phyloP scores from a whole-genome alignment of 1,140 invertebrate genomes.

The Vanessa atalanta region DNA sequence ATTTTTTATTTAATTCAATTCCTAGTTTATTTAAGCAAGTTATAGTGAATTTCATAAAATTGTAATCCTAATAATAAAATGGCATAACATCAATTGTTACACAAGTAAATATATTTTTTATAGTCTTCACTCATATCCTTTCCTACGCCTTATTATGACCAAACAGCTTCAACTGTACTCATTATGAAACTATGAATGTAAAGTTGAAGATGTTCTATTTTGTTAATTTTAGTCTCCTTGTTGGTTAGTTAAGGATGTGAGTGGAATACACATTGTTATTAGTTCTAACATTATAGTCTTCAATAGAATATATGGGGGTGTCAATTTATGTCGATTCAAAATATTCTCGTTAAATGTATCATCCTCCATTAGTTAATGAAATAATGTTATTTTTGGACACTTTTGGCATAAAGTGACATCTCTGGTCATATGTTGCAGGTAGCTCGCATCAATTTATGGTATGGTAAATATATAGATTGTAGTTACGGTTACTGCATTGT shows the following conservation, averaged over 20 bases:
- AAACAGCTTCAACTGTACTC: not conserved
- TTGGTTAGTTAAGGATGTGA: constrained; percentile 10
- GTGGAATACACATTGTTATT: constrained; percentile 14
- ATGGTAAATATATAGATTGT: constrained; percentile 44
- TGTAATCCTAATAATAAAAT: not conserved
- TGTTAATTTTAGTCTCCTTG: not conserved
- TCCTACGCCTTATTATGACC: not conserved
- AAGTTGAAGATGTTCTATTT: not conserved
- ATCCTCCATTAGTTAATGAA: not conserved
- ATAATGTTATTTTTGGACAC: constrained; percentile 21
- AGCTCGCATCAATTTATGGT: constrained; percentile 53
- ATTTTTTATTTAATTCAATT: not conserved
- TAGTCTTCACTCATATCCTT: not conserved
- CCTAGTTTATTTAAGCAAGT: not conserved
- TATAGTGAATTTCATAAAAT: not conserved
- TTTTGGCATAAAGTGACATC: constrained; percentile 22
- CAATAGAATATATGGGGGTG: constrained; percentile 22
- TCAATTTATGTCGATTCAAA: constrained; percentile 22
- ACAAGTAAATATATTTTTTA: constrained; percentile 12
- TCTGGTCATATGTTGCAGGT: constrained; percentile 27
- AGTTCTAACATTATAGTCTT: constrained; percentile 4
- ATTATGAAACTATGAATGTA: not conserved
- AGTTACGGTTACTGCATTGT: constrained; percentile 64
- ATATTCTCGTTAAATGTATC: not conserved
- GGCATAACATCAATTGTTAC: not conserved